Evolutionary conservation across 2,797 vertebrate species (phyloP).

Genomic region (Sebastes taczanowskii): DNA sequence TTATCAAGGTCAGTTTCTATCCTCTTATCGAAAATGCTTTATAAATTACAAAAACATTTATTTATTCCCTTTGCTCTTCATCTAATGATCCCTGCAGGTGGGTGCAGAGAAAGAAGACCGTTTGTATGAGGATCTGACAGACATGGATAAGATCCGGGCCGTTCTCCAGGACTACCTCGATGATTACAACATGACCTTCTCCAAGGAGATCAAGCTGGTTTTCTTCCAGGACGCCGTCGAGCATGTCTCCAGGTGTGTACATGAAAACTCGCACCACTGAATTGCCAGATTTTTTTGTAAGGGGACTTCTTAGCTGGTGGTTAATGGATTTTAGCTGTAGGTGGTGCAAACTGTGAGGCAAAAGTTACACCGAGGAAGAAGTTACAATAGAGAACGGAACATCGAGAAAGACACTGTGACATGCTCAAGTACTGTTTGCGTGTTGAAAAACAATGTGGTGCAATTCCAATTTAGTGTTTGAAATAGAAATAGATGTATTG

Average conservation of each 20-base stretch:
- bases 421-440: background rate
- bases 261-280: background rate
- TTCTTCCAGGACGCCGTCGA: slow-evolving; percentile 92
- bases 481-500: background rate
- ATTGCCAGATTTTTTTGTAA: background rate
- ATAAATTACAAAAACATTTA: background rate
- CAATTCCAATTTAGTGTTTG: background rate
- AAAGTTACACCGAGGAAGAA: background rate
- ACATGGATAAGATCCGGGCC: slow-evolving; percentile 81
- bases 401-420: background rate
- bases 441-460: background rate
- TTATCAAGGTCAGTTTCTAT: slow-evolving; percentile 81
- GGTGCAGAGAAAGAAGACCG: slow-evolving; percentile 80
- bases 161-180: slow-evolving; percentile 89
- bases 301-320: background rate
- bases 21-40: background rate
- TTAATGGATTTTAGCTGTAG: slow-evolving; percentile 6
- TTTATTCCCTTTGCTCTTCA: background rate
- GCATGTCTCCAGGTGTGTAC: slow-evolving; percentile 87
- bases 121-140: slow-evolving; percentile 85
- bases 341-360: background rate
- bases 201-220: slow-evolving; percentile 89
- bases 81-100: slow-evolving; percentile 60
- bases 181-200: slow-evolving; percentile 86
- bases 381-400: background rate